phyloP scores from a whole-genome alignment of 2,797 vertebrate genomes.

The Eremophila alpestris region DNA sequence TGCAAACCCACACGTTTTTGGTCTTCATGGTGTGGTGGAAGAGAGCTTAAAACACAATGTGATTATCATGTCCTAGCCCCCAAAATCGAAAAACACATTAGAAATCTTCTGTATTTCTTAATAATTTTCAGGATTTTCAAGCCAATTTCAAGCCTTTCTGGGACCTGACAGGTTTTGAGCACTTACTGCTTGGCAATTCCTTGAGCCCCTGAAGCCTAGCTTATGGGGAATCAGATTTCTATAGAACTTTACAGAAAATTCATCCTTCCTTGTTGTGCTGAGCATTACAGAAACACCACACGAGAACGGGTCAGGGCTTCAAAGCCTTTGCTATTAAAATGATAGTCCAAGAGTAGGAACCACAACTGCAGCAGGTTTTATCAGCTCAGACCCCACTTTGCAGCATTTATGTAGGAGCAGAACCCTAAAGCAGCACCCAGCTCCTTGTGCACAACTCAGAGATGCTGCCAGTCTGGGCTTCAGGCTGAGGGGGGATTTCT shows the following conservation, averaged over 20 bases:
- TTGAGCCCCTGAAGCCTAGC: background rate
- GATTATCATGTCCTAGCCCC: background rate
- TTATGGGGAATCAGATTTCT: background rate
- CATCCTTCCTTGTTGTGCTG: background rate
- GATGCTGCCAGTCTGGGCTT: background rate
- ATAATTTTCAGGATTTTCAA: background rate
- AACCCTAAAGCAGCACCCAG: background rate
- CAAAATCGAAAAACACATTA: background rate
- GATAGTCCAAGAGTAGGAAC: background rate
- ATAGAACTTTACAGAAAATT: background rate
- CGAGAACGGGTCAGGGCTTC: fast-evolving
- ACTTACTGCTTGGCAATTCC: background rate
- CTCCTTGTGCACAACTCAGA: background rate
- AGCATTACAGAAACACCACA: background rate
- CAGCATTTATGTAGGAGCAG: fast-evolving
- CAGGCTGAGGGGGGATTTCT: background rate
- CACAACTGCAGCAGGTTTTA: background rate
- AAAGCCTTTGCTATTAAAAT: background rate
- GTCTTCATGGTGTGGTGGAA: background rate
- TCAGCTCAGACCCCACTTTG: background rate
- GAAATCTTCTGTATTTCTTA: background rate
- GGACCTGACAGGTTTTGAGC: background rate
- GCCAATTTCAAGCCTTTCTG: background rate
- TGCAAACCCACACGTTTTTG: background rate
- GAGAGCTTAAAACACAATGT: background rate